Evolutionary conservation across 1,140 invertebrate species (phyloP).

Genomic region (Psix sp.): DNA sequence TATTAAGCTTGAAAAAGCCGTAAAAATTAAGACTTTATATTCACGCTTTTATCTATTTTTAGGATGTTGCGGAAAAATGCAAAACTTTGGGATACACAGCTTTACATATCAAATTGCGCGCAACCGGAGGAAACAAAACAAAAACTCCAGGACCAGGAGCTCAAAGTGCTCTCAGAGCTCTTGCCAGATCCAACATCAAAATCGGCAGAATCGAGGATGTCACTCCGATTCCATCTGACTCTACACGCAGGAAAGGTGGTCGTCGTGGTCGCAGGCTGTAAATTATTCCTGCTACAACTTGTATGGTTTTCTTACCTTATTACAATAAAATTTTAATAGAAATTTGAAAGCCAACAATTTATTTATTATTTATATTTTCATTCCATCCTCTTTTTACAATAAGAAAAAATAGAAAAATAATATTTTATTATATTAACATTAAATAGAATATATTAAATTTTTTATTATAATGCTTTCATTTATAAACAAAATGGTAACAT

Average conservation of each 20-base stretch:
- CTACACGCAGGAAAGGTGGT: slow-evolving; percentile 99
- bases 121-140: slow-evolving; percentile 98
- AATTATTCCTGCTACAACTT: slow-evolving; percentile 62
- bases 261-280: slow-evolving; percentile 99
- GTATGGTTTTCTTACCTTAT: no score
- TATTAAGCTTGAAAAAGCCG: no score
- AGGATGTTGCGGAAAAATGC: slow-evolving; percentile 99
- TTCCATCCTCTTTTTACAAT: no score
- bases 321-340: slow-evolving; percentile 23
- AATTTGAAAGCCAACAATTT: no score
- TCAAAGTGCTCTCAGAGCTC: slow-evolving; percentile 96
- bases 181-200: slow-evolving; percentile 99
- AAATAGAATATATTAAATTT: no score
- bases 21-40: no score
- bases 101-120: slow-evolving; percentile 97
- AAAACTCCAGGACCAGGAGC: slow-evolving; percentile 99
- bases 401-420: no score
- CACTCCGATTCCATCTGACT: slow-evolving; percentile 99
- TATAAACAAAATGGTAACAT: no score
- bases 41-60: slow-evolving; percentile 1
- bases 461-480: no score
- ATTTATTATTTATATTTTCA: no score
- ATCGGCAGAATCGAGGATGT: slow-evolving; percentile 99
- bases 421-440: no score
- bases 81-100: slow-evolving; percentile 97